Base-by-base conservation (phyloP, 92 coral and sea anemone genomes). In the Virgularia gustaviana region DNA sequence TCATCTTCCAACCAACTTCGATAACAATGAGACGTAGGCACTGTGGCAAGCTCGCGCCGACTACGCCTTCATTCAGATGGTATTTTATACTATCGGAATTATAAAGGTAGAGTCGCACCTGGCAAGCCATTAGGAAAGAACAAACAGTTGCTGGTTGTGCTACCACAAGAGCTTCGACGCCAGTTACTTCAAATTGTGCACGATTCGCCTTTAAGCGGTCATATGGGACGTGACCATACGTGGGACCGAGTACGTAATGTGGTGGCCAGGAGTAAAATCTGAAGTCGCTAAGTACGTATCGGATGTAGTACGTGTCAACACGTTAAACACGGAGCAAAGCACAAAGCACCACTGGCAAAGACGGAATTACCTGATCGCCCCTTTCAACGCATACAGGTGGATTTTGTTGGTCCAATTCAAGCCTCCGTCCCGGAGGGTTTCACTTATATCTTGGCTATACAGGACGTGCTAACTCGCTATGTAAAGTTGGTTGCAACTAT, bases 41-140 rank as follows among this genome's bases (percentile, higher is more conserved):
- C 25, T 63, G 51, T 63, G 71, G 71, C 71, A 63, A 29, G 34
- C 71, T 31, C 71, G 71, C 10, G 71, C 39, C 52, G 71, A 22
- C 24, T 63, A 52, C 36, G 32, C 0, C 2, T 63, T 7, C 25
- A 36, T 3, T 49, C 5, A 2, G 71, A 63, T 63, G 71, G 71
- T 1, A 63, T 63, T 36, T 3, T 63, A 39, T 52, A 34, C 0
- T 63, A 62, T 22, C 49, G 45, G 12, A 63, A 37, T 12, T 63
- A 63, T 12, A 63, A 63, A 2, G 71, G 71, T 22, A 29, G 71
- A 6, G 1, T 45, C 13, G 36, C 67, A 23, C 20, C 31, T 16
- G 25, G 39, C 25, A 63, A 44, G 25, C 71, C 71, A 2, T 52
- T 63, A 1, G 71, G 71, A 18, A 63, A 63, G 20, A 63, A 36